These are phyloP conservation scores for Nematolebias whitei DNA, from an alignment of 2,113 vertebrate species.

Conservation along the genomic window DNA sequence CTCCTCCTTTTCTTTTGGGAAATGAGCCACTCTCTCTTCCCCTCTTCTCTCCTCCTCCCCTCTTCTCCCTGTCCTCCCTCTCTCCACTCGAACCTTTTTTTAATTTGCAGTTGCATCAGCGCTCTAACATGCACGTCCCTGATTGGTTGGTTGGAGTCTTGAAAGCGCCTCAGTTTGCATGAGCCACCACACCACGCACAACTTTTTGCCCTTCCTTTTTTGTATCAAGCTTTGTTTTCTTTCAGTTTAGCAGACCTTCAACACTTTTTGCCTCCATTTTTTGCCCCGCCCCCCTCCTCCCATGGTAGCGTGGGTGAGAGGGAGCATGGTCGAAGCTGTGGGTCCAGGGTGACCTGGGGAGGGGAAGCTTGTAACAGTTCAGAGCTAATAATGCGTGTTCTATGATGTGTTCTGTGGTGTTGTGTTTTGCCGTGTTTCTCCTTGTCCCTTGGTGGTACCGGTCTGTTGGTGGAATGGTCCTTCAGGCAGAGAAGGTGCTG, in stretches of 20 bases:
- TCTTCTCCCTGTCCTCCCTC: conserved; percentile 8
- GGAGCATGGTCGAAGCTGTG: conserved; percentile 84
- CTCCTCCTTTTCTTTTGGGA: conserved; percentile 74
- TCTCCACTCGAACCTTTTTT: conserved; percentile 66
- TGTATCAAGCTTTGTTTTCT: conserved; percentile 67
- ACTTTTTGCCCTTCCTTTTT: conserved; percentile 46
- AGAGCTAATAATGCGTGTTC: conserved; percentile 59
- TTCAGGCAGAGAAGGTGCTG: conserved; percentile 97
- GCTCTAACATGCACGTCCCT: conserved; percentile 95
- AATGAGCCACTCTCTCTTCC: conserved; percentile 70
- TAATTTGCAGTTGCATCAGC: conserved; percentile 90
- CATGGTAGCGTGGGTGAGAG: conserved; percentile 60
- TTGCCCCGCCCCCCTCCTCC: conserved; percentile 27
- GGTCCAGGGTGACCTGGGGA: conserved; percentile 21
- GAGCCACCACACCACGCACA: conserved; percentile 85
- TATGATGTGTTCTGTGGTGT: conserved; percentile 71
- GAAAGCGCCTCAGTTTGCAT: conserved; percentile 95
- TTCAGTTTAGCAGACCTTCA: conserved; percentile 71
- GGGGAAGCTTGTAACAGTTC: neutral
- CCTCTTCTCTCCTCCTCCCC: neutral
- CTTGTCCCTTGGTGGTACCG: conserved; percentile 30
- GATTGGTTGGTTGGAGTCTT: conserved; percentile 89
- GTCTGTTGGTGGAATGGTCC: conserved; percentile 35
- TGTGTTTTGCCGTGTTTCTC: conserved; percentile 49
- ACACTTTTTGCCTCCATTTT: conserved; percentile 67